These are phyloP conservation scores for Euschistus heros DNA, from an alignment of 1,140 invertebrate genomes.

Conservation along the genomic window DNA sequence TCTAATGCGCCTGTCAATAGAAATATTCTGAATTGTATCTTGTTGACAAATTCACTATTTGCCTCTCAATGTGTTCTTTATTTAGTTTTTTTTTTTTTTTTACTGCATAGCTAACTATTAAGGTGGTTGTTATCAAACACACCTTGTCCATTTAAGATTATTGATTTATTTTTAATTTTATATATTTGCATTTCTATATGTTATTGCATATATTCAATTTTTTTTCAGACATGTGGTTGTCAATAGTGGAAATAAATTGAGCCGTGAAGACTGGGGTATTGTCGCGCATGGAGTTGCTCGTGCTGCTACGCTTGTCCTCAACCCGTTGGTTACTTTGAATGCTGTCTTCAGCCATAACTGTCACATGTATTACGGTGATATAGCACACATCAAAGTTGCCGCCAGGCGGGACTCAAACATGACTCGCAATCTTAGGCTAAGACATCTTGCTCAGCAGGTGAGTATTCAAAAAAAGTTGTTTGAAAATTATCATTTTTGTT, in stretches of 20 bases:
- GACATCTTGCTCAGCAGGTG: constrained; percentile 76
- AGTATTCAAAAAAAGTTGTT: too few relatives aligned
- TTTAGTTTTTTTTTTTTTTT: too few relatives aligned
- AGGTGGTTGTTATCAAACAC: too few relatives aligned
- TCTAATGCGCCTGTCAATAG: too few relatives aligned
- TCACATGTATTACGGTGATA: constrained; percentile 85
- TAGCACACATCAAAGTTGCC: constrained; percentile 85
- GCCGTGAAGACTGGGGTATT: constrained; percentile 73
- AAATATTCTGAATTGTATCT: too few relatives aligned
- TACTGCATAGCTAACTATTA: too few relatives aligned
- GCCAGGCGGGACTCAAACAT: constrained; percentile 72
- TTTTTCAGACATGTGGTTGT: constrained; percentile 63
- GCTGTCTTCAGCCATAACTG: constrained; percentile 78
- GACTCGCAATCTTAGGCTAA: constrained; percentile 67
- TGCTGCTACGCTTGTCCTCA: constrained; percentile 70
- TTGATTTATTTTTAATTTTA: too few relatives aligned
- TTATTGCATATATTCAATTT: background rate
- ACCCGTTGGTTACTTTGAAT: constrained; percentile 72
- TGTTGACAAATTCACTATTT: too few relatives aligned
- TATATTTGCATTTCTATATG: too few relatives aligned
- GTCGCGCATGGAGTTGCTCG: constrained; percentile 64
- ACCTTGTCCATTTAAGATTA: too few relatives aligned
- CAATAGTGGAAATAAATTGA: constrained; percentile 67
- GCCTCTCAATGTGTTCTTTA: too few relatives aligned
- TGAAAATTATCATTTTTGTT: too few relatives aligned